A percentile compares a stretch with the other conserved stretches of the same genome.
These are phyloP conservation scores for Muschampia plurimacula DNA, from an alignment of 2,888 invertebrate genomes.

Conservation along the genomic window DNA sequence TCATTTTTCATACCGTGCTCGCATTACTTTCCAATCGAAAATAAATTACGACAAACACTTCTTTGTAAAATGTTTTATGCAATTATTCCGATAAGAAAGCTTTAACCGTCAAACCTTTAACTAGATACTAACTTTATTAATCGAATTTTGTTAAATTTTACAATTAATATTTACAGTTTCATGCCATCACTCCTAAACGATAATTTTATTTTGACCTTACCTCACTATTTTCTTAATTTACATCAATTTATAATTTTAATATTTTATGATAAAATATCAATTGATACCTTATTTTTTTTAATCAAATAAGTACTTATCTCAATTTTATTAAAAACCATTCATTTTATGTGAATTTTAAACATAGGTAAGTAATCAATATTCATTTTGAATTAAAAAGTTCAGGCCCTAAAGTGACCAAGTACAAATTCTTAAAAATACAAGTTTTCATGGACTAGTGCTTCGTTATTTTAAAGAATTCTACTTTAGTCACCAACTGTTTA, in stretches of 20 bases:
- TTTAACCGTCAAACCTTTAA: conserved; percentile 52
- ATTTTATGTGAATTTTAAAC: background rate
- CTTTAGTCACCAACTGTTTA: background rate
- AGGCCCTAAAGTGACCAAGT: conserved; percentile 4
- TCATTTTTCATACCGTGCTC: conserved; percentile 81
- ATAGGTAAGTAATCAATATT: background rate
- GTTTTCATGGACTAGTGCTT: conserved; percentile 21
- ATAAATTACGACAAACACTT: conserved; percentile 12
- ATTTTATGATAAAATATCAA: background rate
- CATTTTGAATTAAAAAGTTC: background rate
- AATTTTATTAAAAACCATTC: background rate
- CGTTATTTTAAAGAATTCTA: conserved; percentile 14
- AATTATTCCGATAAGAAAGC: conserved; percentile 16
- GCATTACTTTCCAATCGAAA: conserved; percentile 41
- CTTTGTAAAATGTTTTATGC: conserved; percentile 1
- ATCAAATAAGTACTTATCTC: background rate
- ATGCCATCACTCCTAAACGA: conserved; percentile 40
- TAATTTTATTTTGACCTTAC: conserved; percentile 9
- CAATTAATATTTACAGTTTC: conserved; percentile 67
- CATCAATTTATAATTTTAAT: conserved; percentile 19
- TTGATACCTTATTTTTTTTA: background rate
- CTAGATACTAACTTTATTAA: conserved; percentile 56
- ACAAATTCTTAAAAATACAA: conserved; percentile 13
- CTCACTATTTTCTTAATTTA: conserved; percentile 41
- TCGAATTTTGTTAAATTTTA: conserved; percentile 55